Conservation (phyloP, 2,797 vertebrate species). For the Myripristis jacobus region DNA sequence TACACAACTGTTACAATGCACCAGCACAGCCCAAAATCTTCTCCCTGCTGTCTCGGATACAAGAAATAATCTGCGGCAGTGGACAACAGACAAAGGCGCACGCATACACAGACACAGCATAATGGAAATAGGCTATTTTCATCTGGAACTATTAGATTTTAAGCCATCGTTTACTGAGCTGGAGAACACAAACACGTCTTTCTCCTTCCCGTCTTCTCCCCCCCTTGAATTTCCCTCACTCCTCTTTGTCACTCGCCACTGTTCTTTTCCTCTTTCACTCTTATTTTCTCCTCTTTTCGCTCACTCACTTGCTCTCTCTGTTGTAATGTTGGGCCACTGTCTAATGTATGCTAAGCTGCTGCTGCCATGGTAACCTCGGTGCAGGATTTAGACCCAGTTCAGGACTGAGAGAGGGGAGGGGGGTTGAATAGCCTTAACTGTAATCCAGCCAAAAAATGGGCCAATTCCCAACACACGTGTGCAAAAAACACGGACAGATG, state of each 20-base stretch:
- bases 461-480: constrained; percentile 17
- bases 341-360: constrained; percentile 86
- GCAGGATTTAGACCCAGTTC: constrained; percentile 80
- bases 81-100: not conserved
- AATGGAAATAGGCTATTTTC: not conserved
- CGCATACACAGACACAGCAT: constrained; percentile 15
- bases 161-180: not conserved
- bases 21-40: not conserved
- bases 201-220: not conserved
- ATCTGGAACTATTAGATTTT: not conserved
- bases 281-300: constrained; percentile 12
- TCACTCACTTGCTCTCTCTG: constrained; percentile 50
- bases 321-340: constrained; percentile 75
- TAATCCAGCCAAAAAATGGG: constrained; percentile 60
- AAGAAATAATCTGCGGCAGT: constrained; percentile 26
- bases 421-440: constrained; percentile 54
- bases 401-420: constrained; percentile 52
- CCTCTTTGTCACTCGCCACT: not conserved
- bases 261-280: not conserved
- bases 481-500: constrained; percentile 27
- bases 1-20: constrained; percentile 34
- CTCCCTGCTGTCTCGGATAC: constrained; percentile 6
- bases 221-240: not conserved
- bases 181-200: not conserved
- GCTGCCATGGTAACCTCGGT: constrained; percentile 85